phyloP scores from a whole-genome alignment of 2,797 vertebrate genomes.

The Centroberyx gerrardi region DNA sequence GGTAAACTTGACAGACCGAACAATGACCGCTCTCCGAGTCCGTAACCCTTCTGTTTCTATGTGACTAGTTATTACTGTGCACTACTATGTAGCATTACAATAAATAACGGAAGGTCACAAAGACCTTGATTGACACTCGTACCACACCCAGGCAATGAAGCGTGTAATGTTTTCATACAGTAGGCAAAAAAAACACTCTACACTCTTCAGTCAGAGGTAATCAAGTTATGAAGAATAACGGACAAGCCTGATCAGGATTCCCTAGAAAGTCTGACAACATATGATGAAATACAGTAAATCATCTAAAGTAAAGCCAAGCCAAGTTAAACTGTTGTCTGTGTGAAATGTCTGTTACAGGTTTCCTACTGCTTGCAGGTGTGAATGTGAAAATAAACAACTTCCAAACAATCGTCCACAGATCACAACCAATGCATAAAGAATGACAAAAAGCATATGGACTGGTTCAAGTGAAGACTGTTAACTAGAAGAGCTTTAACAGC shows the following conservation, averaged over 20 bases:
- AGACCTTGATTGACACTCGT: conserved; percentile 45
- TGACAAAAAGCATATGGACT: conserved; percentile 22
- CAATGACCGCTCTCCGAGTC: background rate
- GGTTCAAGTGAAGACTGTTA: conserved; percentile 39
- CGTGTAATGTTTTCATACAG: conserved; percentile 63
- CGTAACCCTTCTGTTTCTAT: conserved; percentile 34
- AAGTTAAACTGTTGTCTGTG: background rate
- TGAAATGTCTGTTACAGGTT: background rate
- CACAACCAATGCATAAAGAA: conserved; percentile 32
- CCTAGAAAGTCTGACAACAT: background rate
- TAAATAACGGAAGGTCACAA: conserved; percentile 32
- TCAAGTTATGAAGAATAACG: conserved; percentile 40
- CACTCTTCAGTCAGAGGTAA: conserved; percentile 33
- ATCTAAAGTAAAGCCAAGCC: background rate
- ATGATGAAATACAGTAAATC: too few species aligned
- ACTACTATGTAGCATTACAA: conserved; percentile 28
- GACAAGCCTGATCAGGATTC: conserved; percentile 58
- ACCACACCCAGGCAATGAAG: conserved; percentile 63
- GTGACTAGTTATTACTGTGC: conserved; percentile 28
- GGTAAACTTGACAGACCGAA: conserved; percentile 8
- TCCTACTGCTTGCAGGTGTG: conserved; percentile 12
- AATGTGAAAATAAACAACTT: conserved; percentile 31
- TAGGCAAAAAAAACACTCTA: conserved; percentile 53
- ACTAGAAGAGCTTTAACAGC: conserved; percentile 42
- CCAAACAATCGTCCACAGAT: conserved; percentile 7